These are phyloP conservation scores for Entelurus aequoreus DNA, from an alignment of 2,113 vertebrate species.

Conservation along the genomic window DNA sequence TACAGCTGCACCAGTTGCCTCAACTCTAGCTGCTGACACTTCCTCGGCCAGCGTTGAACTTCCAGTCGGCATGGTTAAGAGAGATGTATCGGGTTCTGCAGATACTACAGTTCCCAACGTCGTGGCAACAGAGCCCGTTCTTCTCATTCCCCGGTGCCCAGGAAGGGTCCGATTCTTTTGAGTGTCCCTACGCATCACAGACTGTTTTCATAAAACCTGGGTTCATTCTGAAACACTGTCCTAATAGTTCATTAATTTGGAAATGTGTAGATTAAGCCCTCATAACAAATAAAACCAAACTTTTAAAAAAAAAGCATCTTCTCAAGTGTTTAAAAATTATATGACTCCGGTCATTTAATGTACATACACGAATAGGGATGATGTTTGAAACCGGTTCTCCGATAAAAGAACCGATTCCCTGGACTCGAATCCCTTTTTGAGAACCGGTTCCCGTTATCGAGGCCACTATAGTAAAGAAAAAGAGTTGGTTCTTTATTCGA, in stretches of 20 bases:
- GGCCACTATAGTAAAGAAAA: too few species aligned
- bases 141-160: conserved; percentile 49
- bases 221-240: background rate
- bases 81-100: conserved; percentile 22
- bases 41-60: background rate
- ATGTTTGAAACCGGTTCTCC: too few species aligned
- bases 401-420: too few species aligned
- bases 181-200: background rate
- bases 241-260: background rate
- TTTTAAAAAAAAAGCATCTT: too few species aligned
- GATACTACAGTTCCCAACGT: background rate
- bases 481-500: too few species aligned
- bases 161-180: conserved; percentile 61
- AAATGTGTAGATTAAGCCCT: too few species aligned
- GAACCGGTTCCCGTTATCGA: too few species aligned
- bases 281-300: too few species aligned
- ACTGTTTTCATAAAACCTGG: conserved; percentile 3
- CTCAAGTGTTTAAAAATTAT: too few species aligned
- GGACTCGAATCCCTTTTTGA: too few species aligned
- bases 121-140: accelerated
- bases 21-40: background rate
- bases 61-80: conserved; percentile 26
- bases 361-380: too few species aligned
- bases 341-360: too few species aligned
- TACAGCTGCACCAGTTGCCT: background rate